Percentiles rank a stretch among this genome's conserved stretches.
phyloP scores from a whole-genome alignment of 2,888 invertebrate genomes.

The Adela reaumurella region DNA sequence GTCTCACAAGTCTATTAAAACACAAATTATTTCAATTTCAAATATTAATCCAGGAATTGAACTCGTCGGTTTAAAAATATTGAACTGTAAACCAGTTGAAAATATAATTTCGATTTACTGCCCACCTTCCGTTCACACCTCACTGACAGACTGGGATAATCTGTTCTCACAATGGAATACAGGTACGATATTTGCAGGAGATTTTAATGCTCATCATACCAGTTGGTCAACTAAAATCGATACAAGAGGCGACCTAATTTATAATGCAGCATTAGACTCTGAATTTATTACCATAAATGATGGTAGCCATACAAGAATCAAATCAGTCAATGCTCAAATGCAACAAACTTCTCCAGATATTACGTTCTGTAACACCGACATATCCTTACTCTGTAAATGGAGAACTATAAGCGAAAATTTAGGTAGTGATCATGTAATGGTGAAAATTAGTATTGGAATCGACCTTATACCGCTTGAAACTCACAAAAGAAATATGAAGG shows the following conservation, averaged over 20 bases:
- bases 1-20: not conserved
- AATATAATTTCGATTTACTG: slow-evolving; percentile 11
- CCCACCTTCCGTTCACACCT: slow-evolving; percentile 6
- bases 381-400: slow-evolving; percentile 10
- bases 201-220: slow-evolving; percentile 11
- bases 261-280: slow-evolving; percentile 8
- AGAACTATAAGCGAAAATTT: slow-evolving; percentile 8
- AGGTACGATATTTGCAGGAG: slow-evolving; percentile 9
- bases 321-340: slow-evolving; percentile 5
- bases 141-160: slow-evolving; percentile 7
- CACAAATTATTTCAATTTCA: not conserved
- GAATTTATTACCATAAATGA: slow-evolving; percentile 11
- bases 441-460: slow-evolving; percentile 8
- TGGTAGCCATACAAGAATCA: slow-evolving; percentile 9
- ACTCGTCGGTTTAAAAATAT: no score
- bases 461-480: no score
- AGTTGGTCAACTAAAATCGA: slow-evolving; percentile 12
- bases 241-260: slow-evolving; percentile 9
- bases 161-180: slow-evolving; percentile 3
- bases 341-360: slow-evolving; percentile 12
- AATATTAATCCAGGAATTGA: no score
- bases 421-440: slow-evolving; percentile 9
- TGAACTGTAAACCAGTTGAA: no score
- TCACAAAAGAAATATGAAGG: no score
- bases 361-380: slow-evolving; percentile 8